phyloP scores from a whole-genome alignment of 2,888 invertebrate genomes.

The Marronus borbonicus region DNA sequence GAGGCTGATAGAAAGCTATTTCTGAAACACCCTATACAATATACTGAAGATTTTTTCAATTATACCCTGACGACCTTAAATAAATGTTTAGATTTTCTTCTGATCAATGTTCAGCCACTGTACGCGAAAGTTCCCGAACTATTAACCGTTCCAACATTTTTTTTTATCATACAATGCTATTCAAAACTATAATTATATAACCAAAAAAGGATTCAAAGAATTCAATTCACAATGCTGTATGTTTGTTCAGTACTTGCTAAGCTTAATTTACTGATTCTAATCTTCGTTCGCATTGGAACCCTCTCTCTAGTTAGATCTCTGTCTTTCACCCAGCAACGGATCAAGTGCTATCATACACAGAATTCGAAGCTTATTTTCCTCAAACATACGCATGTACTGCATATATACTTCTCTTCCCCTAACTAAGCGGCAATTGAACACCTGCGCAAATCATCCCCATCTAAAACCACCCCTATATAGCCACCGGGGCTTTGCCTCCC shows the following conservation, averaged over 20 bases:
- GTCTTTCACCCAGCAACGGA: slow-evolving; percentile 10
- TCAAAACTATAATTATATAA: too few species aligned
- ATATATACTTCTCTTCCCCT: slow-evolving; percentile 14
- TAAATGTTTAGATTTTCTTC: too few species aligned
- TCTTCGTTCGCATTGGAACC: slow-evolving; percentile 3
- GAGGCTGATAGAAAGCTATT: too few species aligned
- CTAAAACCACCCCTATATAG: slow-evolving; percentile 20
- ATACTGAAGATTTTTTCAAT: too few species aligned
- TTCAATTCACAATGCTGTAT: not conserved
- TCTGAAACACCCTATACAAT: too few species aligned
- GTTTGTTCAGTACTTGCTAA: not conserved
- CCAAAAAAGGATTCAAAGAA: not conserved
- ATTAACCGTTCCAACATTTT: too few species aligned
- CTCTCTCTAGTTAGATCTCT: not conserved
- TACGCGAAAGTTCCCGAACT: too few species aligned
- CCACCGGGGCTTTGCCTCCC: slow-evolving; percentile 18
- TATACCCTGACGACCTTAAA: too few species aligned
- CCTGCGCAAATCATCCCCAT: slow-evolving; percentile 42
- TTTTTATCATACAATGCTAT: too few species aligned
- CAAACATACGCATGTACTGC: not conserved
- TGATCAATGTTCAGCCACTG: too few species aligned
- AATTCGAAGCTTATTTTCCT: slow-evolving; percentile 26
- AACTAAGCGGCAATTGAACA: slow-evolving; percentile 40
- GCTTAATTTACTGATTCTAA: slow-evolving; percentile 5
- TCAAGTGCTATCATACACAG: not conserved